These are phyloP conservation scores for Apis mellifera DNA, from an alignment of 1,140 invertebrate species.

Conservation along the genomic window Amel_HAv3.1 CM009935.2:11295001-11295500, in stretches of 20 bases:
- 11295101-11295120: conserved; percentile 86
- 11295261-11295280: not conserved
- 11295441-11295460: conserved; percentile 34
- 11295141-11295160: conserved; percentile 35
- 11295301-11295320: not conserved
- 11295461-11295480: conserved; percentile 44
- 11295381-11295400: not conserved
- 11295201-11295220: conserved; percentile 20
- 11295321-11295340: not conserved
- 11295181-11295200: not conserved
- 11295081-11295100: conserved; percentile 92
- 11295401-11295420: conserved; percentile 50
- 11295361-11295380: conserved; percentile 62
- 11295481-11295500: conserved; percentile 46
- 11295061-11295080: conserved; percentile 89
- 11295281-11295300: not conserved
- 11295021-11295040: not conserved
- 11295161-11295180: conserved; percentile 19
- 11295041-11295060: conserved; percentile 44
- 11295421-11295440: conserved; percentile 47
- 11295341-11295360: conserved; percentile 65
- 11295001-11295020: no score
- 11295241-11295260: no score
- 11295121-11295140: conserved; percentile 58
- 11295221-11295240: not conserved